Evolutionary conservation across 2,113 vertebrate species (phyloP), one percentile per base, ranked within the genome.

Genomic region (Grammomys surdaster): DNA sequence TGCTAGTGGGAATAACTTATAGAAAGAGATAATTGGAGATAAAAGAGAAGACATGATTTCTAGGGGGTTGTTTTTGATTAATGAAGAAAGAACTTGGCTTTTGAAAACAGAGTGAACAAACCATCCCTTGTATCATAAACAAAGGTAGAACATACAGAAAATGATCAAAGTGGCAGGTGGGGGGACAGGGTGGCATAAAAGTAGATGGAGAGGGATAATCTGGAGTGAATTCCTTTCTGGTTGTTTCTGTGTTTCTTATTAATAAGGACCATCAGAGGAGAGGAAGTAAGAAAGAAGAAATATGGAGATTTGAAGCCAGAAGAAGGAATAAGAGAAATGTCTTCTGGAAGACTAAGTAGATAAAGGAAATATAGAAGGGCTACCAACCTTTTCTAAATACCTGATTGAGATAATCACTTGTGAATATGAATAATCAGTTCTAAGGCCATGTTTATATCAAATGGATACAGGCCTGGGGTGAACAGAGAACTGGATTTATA

Each of bases 301-400:
- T 63, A 85, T 2, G 86, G 88, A 91, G 46, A 58, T 91, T 54
- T 96, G 48, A 85, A 93, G 90, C 90, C 48, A 87, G 60, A 78
- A 91, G 40, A 89, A 69, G 19, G 46, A 82, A 51, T 82, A 81
- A 81, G 36, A 89, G 22, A 77, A 40, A 36, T 67, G 28, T 91
- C 8, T 89, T 76, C 2, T 73, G 60, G 36, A 40, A 91, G 43
- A 85, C 17, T 65, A 31, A 86, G 54, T 72, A 33, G 60, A 81
- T 86, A 70, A 90, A 89, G 65, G 58, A 90, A 88, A 78, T 89
- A 65, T 4, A 86, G 28, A 95, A 54, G 51, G 78, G 26, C 5
- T 75, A 19, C 40, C 85, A 73, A 26, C 28, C 20, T 96, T 96
- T 93, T 78, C 46, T 89, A 75, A 96, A 56, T 85, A 95, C 16